A percentile compares a stretch with the other conserved stretches of the same genome.
Conservation (phyloP, 1,140 invertebrate genomes). For the honey bee (Apis mellifera) region Amel_HAv3.1 CM009935.2:12224001-12224500, state of each 20-base stretch:
- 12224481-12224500: background rate
- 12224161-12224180: background rate
- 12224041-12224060: too few species aligned
- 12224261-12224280: background rate
- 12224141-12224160: background rate
- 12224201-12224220: background rate
- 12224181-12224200: background rate
- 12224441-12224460: background rate
- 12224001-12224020: too few species aligned
- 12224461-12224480: background rate
- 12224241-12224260: too few species aligned
- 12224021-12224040: too few species aligned
- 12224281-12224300: background rate
- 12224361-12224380: too few species aligned
- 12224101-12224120: background rate
- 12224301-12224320: background rate
- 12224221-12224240: too few species aligned
- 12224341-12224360: too few species aligned
- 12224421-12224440: background rate
- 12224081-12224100: too few species aligned
- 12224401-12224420: background rate
- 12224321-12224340: too few species aligned
- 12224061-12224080: too few species aligned
- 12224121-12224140: background rate
- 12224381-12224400: background rate